Base-by-base conservation (phyloP, 2,113 vertebrate species). In the Sardina pilchardus region DNA sequence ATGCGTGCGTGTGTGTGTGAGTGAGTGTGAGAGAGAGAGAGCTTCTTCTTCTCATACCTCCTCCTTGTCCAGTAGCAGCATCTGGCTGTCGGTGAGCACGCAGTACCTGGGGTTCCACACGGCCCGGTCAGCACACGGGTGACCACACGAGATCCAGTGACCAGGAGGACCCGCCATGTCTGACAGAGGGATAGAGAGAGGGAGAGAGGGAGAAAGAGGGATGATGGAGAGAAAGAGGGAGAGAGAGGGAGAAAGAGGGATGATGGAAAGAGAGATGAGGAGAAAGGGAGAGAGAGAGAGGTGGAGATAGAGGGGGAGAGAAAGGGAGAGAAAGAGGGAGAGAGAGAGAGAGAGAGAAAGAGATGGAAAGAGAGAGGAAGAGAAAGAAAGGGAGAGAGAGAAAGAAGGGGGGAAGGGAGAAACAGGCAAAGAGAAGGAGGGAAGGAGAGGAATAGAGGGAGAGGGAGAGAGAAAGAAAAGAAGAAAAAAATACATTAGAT, bases 21-120 rank as follows among this genome's bases (percentile, higher is more conserved):
- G 39, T 9, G 24, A n/a, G 53, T 2, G 53, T 2, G 53, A 19
- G 53, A 19, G 53, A 1, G 53, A 19, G 53, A 3, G 47, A 48
- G 53, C 39, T n/a, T n/a, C n/a, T n/a, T 42, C 39, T 42, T 42
- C 39, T 4, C 63, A 30, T 93, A 94, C 93, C 95, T 95, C 93
- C 87, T 95, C 93, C 83, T 94, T 94, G 39, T 94, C 93, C 91
- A 94, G 92, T 78, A 96, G 93, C 87, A 95, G 90, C 93, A 95
- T 93, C 88, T 96, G 93, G 88, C 90, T 89, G 91, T 95, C 95
- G 0, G 91, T 91, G 14, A 94, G 86, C 87, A 93, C 87, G 83
- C 92, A 94, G 91, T 92, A 93, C 91, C 93, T 93, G 0, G 93
- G 91, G 91, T 93, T 96, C 95, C 95, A 95, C 82, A 82, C 85